These are phyloP conservation scores for Dicentrarchus labrax DNA, from an alignment of 2,113 vertebrate species.

Conservation along the genomic window DNA sequence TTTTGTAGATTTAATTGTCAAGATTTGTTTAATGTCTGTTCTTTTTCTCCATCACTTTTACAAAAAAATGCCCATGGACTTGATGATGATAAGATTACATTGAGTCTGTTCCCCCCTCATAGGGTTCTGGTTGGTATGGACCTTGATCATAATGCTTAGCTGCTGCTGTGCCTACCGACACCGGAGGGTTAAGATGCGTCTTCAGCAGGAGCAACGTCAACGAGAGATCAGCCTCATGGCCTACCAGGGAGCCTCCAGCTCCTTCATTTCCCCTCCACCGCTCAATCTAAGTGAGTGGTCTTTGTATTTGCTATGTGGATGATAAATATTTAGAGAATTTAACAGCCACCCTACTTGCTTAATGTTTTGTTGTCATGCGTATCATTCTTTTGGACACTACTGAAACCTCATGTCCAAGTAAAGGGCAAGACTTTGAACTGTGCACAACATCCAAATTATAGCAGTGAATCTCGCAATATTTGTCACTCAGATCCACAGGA, in stretches of 20 bases:
- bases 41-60: background rate
- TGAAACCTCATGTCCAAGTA: background rate
- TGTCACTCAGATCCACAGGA: background rate
- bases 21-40: background rate
- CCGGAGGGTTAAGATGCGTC: constrained; percentile 87
- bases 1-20: background rate
- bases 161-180: constrained; percentile 90
- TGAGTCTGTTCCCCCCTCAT: background rate
- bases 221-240: constrained; percentile 90
- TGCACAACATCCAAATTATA: background rate
- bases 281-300: constrained; percentile 84
- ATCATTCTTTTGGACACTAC: background rate
- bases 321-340: background rate
- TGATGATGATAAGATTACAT: background rate
- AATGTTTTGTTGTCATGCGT: background rate
- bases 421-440: background rate
- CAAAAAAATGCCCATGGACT: background rate
- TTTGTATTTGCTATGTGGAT: background rate
- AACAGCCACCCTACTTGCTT: background rate
- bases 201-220: constrained; percentile 89
- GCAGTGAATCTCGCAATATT: background rate
- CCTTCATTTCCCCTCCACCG: constrained; percentile 85
- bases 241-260: constrained; percentile 87
- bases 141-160: constrained; percentile 89
- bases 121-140: constrained; percentile 92